Percentiles rank a stretch among this genome's conserved stretches.
Evolutionary conservation across 1,140 invertebrate species (phyloP).

Genomic region (Popillia japonica): DNA sequence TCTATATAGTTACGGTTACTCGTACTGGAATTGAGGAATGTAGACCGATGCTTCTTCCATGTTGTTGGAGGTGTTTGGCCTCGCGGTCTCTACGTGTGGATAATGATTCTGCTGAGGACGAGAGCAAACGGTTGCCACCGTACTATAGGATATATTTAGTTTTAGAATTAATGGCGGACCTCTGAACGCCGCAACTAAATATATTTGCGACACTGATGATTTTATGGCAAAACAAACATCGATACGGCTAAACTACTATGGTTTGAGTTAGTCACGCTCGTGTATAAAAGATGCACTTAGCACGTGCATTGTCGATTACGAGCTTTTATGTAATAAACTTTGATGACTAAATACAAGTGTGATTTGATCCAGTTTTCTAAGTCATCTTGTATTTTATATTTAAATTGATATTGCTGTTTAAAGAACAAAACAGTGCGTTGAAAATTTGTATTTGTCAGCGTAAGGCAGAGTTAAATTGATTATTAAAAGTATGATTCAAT

Average conservation of each 20-base stretch:
- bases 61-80: constrained; percentile 17
- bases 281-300: background rate
- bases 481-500: no score
- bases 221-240: constrained; percentile 30
- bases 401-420: no score
- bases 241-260: constrained; percentile 16
- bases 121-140: background rate
- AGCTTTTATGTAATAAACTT: background rate
- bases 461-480: no score
- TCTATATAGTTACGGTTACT: background rate
- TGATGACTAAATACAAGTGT: no score
- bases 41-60: constrained; percentile 24
- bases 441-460: no score
- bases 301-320: constrained; percentile 13
- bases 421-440: no score
- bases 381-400: no score
- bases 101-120: background rate
- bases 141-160: background rate
- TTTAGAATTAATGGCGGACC: constrained; percentile 21
- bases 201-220: constrained; percentile 23
- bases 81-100: constrained; percentile 9
- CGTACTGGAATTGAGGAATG: background rate
- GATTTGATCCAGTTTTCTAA: no score
- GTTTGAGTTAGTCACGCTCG: constrained; percentile 14
- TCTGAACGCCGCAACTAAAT: constrained; percentile 17